Evolutionary conservation across 53 echinoderm and acorn worm genomes (phyloP).

Genomic region (Zoroaster sp.): DNA sequence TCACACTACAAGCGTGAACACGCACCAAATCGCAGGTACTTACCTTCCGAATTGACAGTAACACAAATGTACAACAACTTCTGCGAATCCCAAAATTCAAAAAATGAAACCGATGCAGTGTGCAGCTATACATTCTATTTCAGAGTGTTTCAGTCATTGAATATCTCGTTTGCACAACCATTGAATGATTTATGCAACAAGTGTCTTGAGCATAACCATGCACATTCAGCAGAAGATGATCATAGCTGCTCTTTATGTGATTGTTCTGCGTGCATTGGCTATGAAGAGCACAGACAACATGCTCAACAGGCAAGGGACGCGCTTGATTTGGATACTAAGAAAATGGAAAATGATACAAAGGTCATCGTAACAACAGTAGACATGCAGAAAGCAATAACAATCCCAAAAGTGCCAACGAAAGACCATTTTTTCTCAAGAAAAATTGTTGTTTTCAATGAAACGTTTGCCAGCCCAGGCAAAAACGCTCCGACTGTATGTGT

Average conservation of each 20-base stretch:
- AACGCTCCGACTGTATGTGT: too few species aligned
- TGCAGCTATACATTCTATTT: constrained; percentile 1
- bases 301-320: neutral
- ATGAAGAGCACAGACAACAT: neutral
- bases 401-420: constrained; percentile 17
- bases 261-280: neutral
- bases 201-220: constrained; percentile 18
- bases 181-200: constrained; percentile 41
- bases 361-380: constrained; percentile 18
- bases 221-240: constrained; percentile 6
- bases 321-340: neutral
- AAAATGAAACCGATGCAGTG: too few species aligned
- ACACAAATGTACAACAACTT: neutral
- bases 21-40: constrained; percentile 46
- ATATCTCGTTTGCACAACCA: constrained; percentile 33
- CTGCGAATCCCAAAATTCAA: neutral
- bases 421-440: constrained; percentile 22
- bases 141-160: constrained; percentile 1
- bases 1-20: constrained; percentile 49
- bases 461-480: too few species aligned
- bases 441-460: neutral
- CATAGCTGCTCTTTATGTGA: constrained; percentile 30
- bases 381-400: constrained; percentile 45
- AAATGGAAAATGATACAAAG: neutral
- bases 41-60: constrained; percentile 29